phyloP scores from a whole-genome alignment of 2,888 invertebrate species.

The Drosophila ezoana region DNA sequence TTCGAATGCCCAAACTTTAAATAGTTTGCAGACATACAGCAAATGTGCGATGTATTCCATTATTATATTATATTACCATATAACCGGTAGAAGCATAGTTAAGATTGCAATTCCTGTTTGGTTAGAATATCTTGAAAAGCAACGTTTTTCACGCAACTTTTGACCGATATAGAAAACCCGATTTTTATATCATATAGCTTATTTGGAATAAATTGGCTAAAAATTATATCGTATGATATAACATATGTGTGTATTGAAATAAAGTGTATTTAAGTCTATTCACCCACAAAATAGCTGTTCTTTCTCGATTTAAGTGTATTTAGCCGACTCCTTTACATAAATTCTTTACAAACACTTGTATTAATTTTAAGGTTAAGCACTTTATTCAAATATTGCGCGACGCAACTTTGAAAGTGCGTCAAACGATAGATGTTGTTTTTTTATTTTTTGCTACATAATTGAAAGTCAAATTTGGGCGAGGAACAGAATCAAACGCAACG shows the following conservation, averaged over 20 bases:
- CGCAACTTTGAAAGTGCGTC: constrained; percentile 63
- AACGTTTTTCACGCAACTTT: no score
- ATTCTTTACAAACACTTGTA: not conserved
- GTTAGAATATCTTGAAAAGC: no score
- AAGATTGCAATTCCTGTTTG: no score
- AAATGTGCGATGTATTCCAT: not conserved
- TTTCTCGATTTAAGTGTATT: not conserved
- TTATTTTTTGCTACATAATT: constrained; percentile 25
- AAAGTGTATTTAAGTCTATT: no score
- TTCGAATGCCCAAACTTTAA: not conserved
- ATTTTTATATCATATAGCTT: no score
- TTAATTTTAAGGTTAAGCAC: constrained; percentile 14
- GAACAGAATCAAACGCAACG: constrained; percentile 10
- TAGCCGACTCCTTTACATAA: not conserved
- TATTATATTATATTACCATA: no score
- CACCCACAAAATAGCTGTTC: no score
- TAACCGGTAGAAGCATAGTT: no score
- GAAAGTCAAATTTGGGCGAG: constrained; percentile 20
- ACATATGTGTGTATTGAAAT: not conserved
- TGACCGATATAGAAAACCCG: no score
- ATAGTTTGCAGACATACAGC: not conserved
- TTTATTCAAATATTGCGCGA: constrained; percentile 39
- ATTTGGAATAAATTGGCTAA: no score
- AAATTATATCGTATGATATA: not conserved
- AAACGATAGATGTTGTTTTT: constrained; percentile 10